A percentile compares a stretch with the other conserved stretches of the same genome.
Conservation (phyloP, 2,888 invertebrate genomes). For the Cotesia congregata region DNA sequence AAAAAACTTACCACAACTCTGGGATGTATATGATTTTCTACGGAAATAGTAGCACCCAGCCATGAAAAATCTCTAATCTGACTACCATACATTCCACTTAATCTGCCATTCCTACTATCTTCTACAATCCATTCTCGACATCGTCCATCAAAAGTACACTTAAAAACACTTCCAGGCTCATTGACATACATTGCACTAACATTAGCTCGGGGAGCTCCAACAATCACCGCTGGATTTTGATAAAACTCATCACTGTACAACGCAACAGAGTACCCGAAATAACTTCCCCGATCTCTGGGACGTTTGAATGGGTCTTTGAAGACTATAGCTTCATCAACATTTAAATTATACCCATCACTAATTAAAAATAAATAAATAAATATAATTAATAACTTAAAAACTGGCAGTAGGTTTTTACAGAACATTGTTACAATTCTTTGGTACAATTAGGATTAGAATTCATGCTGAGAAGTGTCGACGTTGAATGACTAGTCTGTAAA, state of each 20-base stretch:
- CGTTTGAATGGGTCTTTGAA: constrained; percentile 55
- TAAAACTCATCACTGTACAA: constrained; percentile 48
- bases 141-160: constrained; percentile 55
- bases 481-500: constrained; percentile 26
- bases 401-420: constrained; percentile 1
- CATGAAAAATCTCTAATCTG: constrained; percentile 57
- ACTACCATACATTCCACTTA: constrained; percentile 1
- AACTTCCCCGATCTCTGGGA: constrained; percentile 49
- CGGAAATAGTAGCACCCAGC: constrained; percentile 67
- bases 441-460: not conserved
- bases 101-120: constrained; percentile 20
- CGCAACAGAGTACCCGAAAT: constrained; percentile 62
- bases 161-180: constrained; percentile 61
- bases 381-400: constrained; percentile 37
- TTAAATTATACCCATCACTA: constrained; percentile 52
- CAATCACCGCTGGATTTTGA: constrained; percentile 53
- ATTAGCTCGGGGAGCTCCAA: constrained; percentile 63
- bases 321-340: constrained; percentile 54
- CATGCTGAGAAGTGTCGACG: not conserved
- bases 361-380: constrained; percentile 18
- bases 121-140: constrained; percentile 53
- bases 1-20: constrained; percentile 59
- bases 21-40: constrained; percentile 54
- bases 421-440: not conserved
- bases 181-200: constrained; percentile 38